Percentiles rank a stretch among this genome's conserved stretches.
These are phyloP conservation scores for Rhinoraja longicauda DNA, from an alignment of 2,797 vertebrate species.

Conservation along the genomic window DNA sequence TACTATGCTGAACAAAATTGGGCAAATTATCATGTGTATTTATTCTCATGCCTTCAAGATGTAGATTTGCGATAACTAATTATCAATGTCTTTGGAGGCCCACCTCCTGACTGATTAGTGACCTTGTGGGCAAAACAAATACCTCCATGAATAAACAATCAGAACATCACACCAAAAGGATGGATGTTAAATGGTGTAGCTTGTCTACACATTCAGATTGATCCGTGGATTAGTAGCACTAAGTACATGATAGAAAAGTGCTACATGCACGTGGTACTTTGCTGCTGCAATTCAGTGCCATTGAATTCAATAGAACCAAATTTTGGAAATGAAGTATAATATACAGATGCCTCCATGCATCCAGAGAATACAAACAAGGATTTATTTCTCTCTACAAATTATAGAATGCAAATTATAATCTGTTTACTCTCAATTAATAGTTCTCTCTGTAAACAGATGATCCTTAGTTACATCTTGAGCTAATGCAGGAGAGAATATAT, in stretches of 20 bases:
- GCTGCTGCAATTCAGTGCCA: too few species aligned
- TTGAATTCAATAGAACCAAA: too few species aligned
- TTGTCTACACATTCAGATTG: neutral
- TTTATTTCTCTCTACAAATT: neutral
- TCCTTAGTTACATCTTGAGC: neutral
- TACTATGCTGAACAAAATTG: neutral
- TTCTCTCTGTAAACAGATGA: neutral
- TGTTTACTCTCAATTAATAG: neutral
- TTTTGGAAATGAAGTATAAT: too few species aligned
- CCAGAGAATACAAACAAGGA: too few species aligned
- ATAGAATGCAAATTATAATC: neutral
- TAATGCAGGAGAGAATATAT: neutral
- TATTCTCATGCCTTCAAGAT: neutral
- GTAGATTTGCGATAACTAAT: neutral
- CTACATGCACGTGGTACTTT: too few species aligned
- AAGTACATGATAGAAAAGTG: too few species aligned
- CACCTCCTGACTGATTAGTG: neutral
- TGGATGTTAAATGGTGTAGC: neutral
- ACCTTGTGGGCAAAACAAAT: neutral
- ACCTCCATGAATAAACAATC: neutral
- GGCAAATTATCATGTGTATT: neutral
- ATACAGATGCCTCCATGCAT: too few species aligned
- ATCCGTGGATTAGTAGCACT: too few species aligned
- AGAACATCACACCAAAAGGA: neutral
- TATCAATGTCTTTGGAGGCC: neutral